Evolutionary conservation across 2,888 invertebrate genomes (phyloP), one percentile per base, ranked within the genome.

Genomic region (Macaria notata): DNA sequence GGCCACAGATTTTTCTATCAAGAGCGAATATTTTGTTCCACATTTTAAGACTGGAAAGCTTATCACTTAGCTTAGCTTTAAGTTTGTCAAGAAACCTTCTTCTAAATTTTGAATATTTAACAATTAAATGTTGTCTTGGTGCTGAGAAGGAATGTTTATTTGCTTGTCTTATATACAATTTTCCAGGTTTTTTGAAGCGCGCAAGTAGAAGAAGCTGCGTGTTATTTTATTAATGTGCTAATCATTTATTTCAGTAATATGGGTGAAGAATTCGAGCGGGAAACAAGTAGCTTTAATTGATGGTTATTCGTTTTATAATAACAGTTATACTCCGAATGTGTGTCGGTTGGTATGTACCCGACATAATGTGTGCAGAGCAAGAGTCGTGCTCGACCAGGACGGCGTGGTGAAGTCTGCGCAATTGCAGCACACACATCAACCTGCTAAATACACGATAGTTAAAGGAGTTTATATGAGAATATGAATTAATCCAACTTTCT

Each of bases 281-380:
- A 41, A n/a, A 9, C 41, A 41, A n/a, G 4, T 41, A 41, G 61
- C 62, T 3, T 43, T 65, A 2, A n/a, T 62, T 6, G 38, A 64
- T 31, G 65, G 61, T 4, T 66, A 49, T 31, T 39, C 64, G 8
- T 65, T 61, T 39, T 57, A 51, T 31, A 36, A 9, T 7, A 7
- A 41, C 5, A 1, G 43, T 30, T 43, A 47, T 5, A 30, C 42
- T 2, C 41, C 9, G 4, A 5, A 9, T 8, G 41, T 41, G 41
- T 4, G 7, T 6, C 36, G 42, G n/a, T 9, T 75, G 71, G 74
- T 44, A 5, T 75, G 76, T 41, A 71, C 70, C 5, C 29, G 50
- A 9, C 1, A 42, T 7, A 0, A 42, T 7, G 38, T 48, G 3
- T 70, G 71, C 54, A 61, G 61, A 8, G 68, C 65, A 4, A 39